phyloP scores from a whole-genome alignment of 1,140 invertebrate species.

The Piezodorus guildinii region DNA sequence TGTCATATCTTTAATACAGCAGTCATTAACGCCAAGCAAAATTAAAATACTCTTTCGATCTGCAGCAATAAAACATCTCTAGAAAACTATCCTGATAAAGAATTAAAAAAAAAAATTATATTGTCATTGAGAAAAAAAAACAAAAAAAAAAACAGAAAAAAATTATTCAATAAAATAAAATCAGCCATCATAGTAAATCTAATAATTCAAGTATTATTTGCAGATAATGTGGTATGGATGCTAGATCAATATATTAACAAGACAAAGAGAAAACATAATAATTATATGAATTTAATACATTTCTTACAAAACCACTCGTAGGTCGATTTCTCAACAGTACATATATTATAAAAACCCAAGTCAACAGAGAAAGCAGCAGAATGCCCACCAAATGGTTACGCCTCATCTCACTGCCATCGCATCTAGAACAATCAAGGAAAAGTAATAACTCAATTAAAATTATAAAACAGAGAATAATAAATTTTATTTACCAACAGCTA shows the following conservation, averaged over 20 bases:
- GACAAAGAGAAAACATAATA: background rate
- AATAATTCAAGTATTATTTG: background rate
- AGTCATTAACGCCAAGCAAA: no score
- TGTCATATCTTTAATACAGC: no score
- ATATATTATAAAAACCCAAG: slow-evolving; percentile 24
- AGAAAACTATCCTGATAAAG: no score
- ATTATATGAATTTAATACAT: background rate
- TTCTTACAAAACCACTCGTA: slow-evolving; percentile 1
- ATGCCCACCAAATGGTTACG: slow-evolving; percentile 24
- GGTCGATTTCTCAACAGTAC: slow-evolving; percentile 14
- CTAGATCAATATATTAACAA: background rate
- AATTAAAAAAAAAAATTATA: no score
- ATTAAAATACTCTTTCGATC: no score
- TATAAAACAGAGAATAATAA: no score
- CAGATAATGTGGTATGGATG: no score
- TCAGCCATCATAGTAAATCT: background rate
- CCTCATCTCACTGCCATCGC: slow-evolving; percentile 19
- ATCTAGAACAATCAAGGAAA: slow-evolving; percentile 8
- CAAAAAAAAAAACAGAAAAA: background rate
- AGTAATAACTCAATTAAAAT: no score
- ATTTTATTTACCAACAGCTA: no score
- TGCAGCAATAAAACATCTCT: no score
- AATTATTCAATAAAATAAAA: background rate
- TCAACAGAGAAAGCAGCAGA: slow-evolving; percentile 22
- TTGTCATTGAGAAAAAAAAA: no score